Base-by-base conservation (phyloP, 2,888 invertebrate species). In the Polyommatus icarus region DNA sequence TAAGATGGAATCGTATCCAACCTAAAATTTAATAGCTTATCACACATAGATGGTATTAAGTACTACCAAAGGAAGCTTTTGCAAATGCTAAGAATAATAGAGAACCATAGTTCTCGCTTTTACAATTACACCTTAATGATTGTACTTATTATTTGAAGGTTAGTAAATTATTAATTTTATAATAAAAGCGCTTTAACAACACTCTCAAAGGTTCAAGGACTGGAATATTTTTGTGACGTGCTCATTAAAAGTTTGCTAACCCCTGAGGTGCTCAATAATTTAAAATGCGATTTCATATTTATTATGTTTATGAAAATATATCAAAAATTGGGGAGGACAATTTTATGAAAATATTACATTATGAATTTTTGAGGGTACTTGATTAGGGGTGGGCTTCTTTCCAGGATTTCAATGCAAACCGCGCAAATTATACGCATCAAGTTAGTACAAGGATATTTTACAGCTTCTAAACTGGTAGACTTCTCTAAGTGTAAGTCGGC, bases 201-300 rank as follows among this genome's bases (percentile, higher is more conserved):
- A 6, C 12, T 3, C 67, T 67, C 7, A 15, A 67, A 67, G 15
- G 29, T 32, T 67, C 18, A 15, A 29, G 67, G 7, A 18, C 18
- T 32, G 67, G 32, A 32, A 67, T 67, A 67, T 32, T 67, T 32
- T 32, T 67, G 67, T 32, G 29, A 67, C 67, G 18, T 32, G 67
- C 29, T 67, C 67, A 67, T 67, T 67, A 67, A 67, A 67, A 67
- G 29, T 32, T 32, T 67, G 15, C 6, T 67, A 67, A 29, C 29
- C 67, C 67, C 32, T 67, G 15, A 29, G 29, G 67, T 67, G 15
- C 29, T 29, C 29, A 29, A 67, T 15, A 67, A 67, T 15, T 61
- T 61, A 12, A 24, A 61, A 61, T 61, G 24, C 61, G 24, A 24
- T 24, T 61, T 61, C 24, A 61, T 1, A 4, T 24, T 2, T 59